These are phyloP conservation scores for Andrena haemorrhoa DNA, from an alignment of 2,888 invertebrate genomes.

Conservation along the genomic window DNA sequence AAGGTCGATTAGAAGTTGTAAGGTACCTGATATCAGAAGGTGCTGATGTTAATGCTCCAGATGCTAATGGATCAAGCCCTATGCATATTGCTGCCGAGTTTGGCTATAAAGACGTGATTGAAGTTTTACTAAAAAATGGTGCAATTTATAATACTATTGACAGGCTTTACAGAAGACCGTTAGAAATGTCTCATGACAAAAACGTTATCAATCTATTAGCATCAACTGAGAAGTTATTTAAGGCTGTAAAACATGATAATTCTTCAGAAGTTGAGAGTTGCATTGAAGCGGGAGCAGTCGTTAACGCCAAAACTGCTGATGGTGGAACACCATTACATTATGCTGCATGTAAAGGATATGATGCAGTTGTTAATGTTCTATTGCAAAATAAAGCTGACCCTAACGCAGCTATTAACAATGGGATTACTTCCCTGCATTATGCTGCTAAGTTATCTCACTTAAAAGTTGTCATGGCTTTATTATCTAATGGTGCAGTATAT, in stretches of 20 bases:
- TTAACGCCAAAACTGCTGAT: constrained; percentile 1
- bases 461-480: not conserved
- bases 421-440: constrained; percentile 1
- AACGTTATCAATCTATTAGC: not conserved
- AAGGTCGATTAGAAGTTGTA: not conserved
- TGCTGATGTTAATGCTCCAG: not conserved
- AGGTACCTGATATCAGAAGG: constrained; percentile 2
- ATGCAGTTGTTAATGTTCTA: not conserved
- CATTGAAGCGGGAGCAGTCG: not conserved
- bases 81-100: not conserved
- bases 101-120: not conserved
- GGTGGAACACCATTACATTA: constrained; percentile 6
- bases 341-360: constrained; percentile 18
- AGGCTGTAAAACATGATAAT: constrained; percentile 2
- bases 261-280: not conserved
- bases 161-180: not conserved
- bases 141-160: not conserved
- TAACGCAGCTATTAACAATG: not conserved
- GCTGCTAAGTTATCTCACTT: constrained; percentile 10
- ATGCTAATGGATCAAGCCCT: not conserved
- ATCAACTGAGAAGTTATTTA: not conserved
- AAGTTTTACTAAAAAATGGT: constrained; percentile 10
- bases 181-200: not conserved
- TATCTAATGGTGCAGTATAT: constrained; percentile 7
- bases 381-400: constrained; percentile 13